Conservation (phyloP, 1,140 invertebrate genomes). For the Asobara japonica region DNA sequence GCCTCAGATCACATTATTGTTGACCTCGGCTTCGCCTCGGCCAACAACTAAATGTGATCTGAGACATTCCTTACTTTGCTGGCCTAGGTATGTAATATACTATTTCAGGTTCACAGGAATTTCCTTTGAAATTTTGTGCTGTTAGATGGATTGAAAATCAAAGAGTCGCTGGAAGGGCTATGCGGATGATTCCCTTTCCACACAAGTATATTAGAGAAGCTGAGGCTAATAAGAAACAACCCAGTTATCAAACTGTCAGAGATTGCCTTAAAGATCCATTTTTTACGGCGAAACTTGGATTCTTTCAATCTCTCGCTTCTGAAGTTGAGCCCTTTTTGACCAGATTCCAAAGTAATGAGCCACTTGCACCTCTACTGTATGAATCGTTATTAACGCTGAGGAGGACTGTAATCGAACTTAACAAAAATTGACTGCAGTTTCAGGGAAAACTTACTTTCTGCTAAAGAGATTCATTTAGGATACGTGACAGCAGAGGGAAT, state of each 20-base stretch:
- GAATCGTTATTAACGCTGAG: too few species aligned
- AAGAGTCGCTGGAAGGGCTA: slow-evolving; percentile 34
- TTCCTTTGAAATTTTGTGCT: slow-evolving; percentile 43
- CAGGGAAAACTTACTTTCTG: too few species aligned
- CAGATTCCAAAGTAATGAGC: slow-evolving; percentile 41
- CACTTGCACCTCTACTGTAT: slow-evolving; percentile 43
- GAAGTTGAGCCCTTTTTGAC: slow-evolving; percentile 41
- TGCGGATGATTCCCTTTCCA: slow-evolving; percentile 29
- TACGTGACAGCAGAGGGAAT: too few species aligned
- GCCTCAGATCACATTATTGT: too few species aligned
- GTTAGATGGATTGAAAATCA: slow-evolving; percentile 45
- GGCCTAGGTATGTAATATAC: too few species aligned
- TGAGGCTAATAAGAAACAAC: slow-evolving; percentile 29
- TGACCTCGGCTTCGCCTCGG: too few species aligned
- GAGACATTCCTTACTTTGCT: too few species aligned
- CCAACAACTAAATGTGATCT: too few species aligned
- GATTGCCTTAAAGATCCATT: slow-evolving; percentile 35
- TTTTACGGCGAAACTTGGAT: slow-evolving; percentile 41
- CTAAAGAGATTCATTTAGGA: too few species aligned
- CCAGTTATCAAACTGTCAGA: slow-evolving; percentile 40
- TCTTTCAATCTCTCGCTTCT: slow-evolving; percentile 37
- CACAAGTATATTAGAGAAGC: slow-evolving; percentile 26
- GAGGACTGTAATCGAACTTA: too few species aligned
- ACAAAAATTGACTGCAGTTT: too few species aligned
- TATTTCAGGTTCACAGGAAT: slow-evolving; percentile 30